Base-by-base conservation (phyloP, 2,888 invertebrate species). In the Mythimna ferrago region DNA sequence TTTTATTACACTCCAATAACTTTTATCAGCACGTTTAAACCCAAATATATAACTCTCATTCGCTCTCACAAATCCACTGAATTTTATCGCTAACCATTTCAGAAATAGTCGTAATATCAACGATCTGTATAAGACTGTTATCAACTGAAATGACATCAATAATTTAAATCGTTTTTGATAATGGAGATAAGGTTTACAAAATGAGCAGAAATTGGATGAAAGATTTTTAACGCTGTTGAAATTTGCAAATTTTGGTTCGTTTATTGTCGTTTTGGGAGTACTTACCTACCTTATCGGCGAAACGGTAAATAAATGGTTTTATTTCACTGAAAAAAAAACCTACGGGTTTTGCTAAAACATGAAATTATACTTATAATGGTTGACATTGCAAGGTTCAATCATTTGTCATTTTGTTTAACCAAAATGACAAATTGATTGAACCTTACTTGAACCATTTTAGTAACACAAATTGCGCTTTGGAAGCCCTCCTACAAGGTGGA, bases 1-100 rank as follows among this genome's bases (percentile, higher is more conserved):
- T 81, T 79, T 79, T 77, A 81, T 58, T 44, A 64, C 51, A 57
- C 60, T 54, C 35, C 64, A 67, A 80, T 78, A 78, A 78, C 48
- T 74, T 63, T 71, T 81, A 68, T 70, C 77, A 44, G 35, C 26
- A 19, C 32, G 10, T 63, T 78, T 66, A 41, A 69, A 57, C 41
- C 53, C 7, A 64, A 82, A 80, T 57, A 63, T 57, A 63, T 78
- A 51, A 64, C n/a, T 66, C 62, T 73, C 64, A 60, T 32, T 66
- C 14, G 10, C 38, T 19, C 54, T 48, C 65, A 19, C 26, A 48
- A 78, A 78, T 66, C 21, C 57, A 35, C 63, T 19, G 19, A 78
- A 70, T 64, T 73, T 51, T 51, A 73, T 61, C 35, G 11, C 19
- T 4, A 57, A 41, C 54, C 66, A 53, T 61, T 73, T 32, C 63